phyloP scores from a whole-genome alignment of 1,140 invertebrate genomes.

The Drosophila ananassae region DNA sequence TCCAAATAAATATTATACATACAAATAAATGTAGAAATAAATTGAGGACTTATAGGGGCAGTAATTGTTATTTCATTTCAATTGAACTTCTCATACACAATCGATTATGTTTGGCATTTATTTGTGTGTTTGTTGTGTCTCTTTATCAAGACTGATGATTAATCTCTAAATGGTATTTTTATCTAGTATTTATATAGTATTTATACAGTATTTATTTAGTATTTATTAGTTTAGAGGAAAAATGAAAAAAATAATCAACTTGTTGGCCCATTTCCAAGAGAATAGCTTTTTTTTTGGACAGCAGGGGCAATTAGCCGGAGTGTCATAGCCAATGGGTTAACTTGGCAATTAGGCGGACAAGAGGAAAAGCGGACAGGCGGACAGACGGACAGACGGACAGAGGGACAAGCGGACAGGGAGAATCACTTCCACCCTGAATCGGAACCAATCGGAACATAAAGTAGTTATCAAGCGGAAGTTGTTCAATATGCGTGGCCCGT shows the following conservation, averaged over 20 bases:
- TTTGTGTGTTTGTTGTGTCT: too few species aligned
- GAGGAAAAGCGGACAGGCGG: conserved; percentile 12
- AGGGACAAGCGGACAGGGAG: neutral
- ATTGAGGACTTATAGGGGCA: neutral
- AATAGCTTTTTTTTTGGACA: conserved; percentile 13
- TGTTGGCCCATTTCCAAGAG: conserved; percentile 36
- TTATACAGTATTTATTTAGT: too few species aligned
- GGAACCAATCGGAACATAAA: conserved; percentile 21
- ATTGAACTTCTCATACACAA: conserved; percentile 37
- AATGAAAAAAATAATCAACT: neutral
- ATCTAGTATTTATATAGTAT: too few species aligned
- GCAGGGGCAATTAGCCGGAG: conserved; percentile 56
- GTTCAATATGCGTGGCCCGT: conserved; percentile 74
- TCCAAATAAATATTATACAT: too few species aligned
- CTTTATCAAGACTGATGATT: neutral
- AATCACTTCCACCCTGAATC: conserved; percentile 36
- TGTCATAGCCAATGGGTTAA: conserved; percentile 71
- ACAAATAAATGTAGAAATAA: neutral
- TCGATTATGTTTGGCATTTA: conserved; percentile 19
- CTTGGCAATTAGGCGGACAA: conserved; percentile 59
- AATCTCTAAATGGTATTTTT: neutral
- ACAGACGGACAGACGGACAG: conserved; percentile 5
- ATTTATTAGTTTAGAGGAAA: too few species aligned
- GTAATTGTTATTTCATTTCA: conserved; percentile 46
- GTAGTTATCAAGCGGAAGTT: conserved; percentile 61